Percentiles rank a stretch among this genome's conserved stretches.
Evolutionary conservation across 2,113 vertebrate species (phyloP).

Genomic region (Cyanoderma ruficeps): DNA sequence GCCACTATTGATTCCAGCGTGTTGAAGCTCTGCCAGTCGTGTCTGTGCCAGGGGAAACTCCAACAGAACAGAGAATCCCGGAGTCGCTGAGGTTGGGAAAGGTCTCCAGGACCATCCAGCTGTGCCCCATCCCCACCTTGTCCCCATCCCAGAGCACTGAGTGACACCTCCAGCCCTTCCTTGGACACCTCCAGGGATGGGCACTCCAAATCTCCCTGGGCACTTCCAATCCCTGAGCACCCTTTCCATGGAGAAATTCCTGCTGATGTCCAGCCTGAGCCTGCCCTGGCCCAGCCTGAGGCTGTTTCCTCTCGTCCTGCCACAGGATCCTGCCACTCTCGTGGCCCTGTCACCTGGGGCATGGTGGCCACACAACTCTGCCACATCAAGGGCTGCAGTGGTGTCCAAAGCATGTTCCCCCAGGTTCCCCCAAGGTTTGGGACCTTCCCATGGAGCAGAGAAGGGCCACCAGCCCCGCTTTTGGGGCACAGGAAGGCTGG

Average conservation of each 20-base stretch:
- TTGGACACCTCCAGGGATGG: not conserved
- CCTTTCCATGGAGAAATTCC: not conserved
- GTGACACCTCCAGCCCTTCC: not conserved
- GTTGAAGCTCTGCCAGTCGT: not conserved
- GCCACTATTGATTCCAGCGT: not conserved
- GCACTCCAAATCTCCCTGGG: not conserved
- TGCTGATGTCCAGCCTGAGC: fast-evolving
- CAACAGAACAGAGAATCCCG: not conserved
- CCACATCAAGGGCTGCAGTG: not conserved
- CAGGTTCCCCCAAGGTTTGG: not conserved
- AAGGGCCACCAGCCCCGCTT: not conserved
- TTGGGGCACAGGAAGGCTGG: not conserved
- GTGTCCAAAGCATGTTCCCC: fast-evolving
- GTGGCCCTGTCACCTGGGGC: fast-evolving
- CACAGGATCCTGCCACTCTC: not conserved
- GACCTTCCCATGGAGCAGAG: not conserved
- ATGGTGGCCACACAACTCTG: not conserved
- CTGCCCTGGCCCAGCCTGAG: not conserved
- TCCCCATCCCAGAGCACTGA: not conserved
- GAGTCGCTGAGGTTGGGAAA: not conserved
- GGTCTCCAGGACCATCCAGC: fast-evolving
- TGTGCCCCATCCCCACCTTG: fast-evolving
- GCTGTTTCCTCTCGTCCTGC: fast-evolving
- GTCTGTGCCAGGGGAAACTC: not conserved
- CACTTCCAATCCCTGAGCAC: not conserved